phyloP scores from a whole-genome alignment of 2,113 vertebrate genomes.

The Megaptera novaeangliae region DNA sequence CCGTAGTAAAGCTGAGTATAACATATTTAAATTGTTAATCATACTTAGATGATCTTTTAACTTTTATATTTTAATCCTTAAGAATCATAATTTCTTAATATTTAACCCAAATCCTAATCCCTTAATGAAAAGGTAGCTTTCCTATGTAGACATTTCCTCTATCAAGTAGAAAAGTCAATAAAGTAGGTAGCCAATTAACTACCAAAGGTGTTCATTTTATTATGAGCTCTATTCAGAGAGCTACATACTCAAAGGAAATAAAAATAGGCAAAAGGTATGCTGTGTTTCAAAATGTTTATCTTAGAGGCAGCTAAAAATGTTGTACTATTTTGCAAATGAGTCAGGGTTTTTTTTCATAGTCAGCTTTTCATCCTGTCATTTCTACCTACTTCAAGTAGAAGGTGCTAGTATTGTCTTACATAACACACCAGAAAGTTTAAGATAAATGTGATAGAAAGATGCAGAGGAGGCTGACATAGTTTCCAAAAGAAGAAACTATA shows the following conservation, averaged over 20 bases:
- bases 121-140: background rate
- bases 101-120: background rate
- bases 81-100: background rate
- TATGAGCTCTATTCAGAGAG: background rate
- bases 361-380: slow-evolving; percentile 34
- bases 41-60: background rate
- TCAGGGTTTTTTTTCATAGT: background rate
- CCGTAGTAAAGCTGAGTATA: background rate
- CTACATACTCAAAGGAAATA: background rate
- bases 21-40: background rate
- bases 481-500: slow-evolving; percentile 2
- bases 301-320: background rate
- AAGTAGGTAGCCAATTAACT: background rate
- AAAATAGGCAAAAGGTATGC: background rate
- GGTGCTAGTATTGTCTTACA: slow-evolving; percentile 29
- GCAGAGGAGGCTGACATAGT: background rate
- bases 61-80: background rate
- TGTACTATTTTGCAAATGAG: slow-evolving; percentile 39
- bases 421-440: slow-evolving; percentile 11
- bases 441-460: slow-evolving; percentile 22
- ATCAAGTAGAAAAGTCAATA: background rate
- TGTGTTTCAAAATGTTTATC: background rate
- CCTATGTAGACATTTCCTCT: background rate
- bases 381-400: slow-evolving; percentile 50
- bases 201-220: background rate